phyloP scores from a whole-genome alignment of 2,888 invertebrate species.

The Helobdella robusta region DNA sequence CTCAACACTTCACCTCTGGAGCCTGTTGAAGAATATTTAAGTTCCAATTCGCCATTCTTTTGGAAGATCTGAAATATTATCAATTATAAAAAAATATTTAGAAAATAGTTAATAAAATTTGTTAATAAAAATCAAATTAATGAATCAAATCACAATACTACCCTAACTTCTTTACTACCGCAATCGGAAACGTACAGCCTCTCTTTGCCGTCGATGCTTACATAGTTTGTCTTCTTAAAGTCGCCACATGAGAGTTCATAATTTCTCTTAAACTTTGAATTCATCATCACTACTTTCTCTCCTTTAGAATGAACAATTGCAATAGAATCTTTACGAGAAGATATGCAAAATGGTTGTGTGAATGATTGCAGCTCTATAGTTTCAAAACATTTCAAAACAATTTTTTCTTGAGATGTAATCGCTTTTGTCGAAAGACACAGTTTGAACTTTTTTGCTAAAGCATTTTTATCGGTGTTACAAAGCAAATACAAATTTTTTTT shows the following conservation, averaged over 20 bases:
- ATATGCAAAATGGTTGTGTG: neutral
- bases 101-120: neutral
- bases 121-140: neutral
- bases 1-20: neutral
- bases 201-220: neutral
- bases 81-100: neutral
- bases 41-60: conserved; percentile 4
- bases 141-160: neutral
- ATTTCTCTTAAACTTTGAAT: neutral
- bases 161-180: neutral
- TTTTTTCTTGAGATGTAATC: too few relatives aligned
- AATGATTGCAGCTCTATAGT: neutral
- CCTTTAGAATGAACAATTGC: conserved; percentile 7
- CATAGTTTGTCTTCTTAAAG: neutral
- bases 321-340: neutral
- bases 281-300: neutral
- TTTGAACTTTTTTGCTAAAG: conserved; percentile 9
- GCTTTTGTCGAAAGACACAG: neutral
- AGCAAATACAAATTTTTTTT: neutral
- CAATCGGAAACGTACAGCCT: conserved; percentile 5
- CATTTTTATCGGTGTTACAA: neutral
- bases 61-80: too few relatives aligned
- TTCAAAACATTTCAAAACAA: conserved; percentile 15
- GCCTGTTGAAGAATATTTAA: conserved; percentile 10
- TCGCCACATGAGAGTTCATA: neutral